phyloP scores from a whole-genome alignment of 1,140 invertebrate species.

The Matsumurasca onukii region DNA sequence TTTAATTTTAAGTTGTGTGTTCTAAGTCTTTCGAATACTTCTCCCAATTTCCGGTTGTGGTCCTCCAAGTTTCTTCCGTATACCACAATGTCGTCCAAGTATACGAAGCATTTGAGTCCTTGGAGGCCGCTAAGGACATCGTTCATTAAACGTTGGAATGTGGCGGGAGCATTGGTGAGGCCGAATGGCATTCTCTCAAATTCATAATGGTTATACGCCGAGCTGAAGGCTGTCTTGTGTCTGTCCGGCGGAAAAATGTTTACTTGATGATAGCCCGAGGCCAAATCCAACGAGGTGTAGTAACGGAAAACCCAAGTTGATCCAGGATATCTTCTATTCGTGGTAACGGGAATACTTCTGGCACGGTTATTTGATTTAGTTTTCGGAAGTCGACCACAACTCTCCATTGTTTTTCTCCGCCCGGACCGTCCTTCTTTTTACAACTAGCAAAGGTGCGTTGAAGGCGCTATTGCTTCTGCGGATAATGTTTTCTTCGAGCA shows the following conservation, averaged over 20 bases:
- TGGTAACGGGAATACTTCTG: conserved; percentile 52
- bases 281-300: not conserved
- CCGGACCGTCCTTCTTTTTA: too few species aligned
- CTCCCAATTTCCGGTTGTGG: not conserved
- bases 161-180: not conserved
- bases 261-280: not conserved
- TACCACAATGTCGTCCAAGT: not conserved
- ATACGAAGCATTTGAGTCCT: not conserved
- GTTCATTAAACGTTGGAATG: not conserved
- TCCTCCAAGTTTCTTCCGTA: not conserved
- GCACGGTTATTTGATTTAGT: conserved; percentile 39
- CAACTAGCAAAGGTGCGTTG: too few species aligned
- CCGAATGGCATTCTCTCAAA: not conserved
- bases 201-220: not conserved
- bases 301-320: conserved; percentile 41
- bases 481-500: too few species aligned
- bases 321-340: conserved; percentile 51
- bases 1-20: not conserved
- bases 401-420: conserved; percentile 29
- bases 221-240: not conserved
- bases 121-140: not conserved
- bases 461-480: too few species aligned
- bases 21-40: conserved; percentile 7
- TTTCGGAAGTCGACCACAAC: conserved; percentile 38
- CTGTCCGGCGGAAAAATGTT: not conserved